These are phyloP conservation scores for Progne subis DNA, from an alignment of 2,113 vertebrate species.

Conservation along the genomic window DNA sequence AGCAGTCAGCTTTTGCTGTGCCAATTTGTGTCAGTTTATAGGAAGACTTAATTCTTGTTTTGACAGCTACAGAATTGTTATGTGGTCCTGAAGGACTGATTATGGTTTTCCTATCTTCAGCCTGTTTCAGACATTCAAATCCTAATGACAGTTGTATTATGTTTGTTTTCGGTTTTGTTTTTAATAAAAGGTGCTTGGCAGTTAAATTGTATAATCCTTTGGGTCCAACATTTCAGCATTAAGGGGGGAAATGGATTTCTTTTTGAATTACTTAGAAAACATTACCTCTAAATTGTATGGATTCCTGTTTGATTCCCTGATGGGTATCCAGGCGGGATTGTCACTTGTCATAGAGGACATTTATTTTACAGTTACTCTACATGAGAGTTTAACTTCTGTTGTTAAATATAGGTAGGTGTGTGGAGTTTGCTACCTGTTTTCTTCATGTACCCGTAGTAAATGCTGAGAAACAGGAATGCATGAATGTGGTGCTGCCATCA, in stretches of 20 bases:
- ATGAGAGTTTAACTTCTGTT: neutral
- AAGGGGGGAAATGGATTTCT: neutral
- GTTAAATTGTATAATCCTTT: neutral
- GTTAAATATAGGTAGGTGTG: neutral
- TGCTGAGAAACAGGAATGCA: neutral
- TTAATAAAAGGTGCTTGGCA: neutral
- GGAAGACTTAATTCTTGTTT: constrained; percentile 53
- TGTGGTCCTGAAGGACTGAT: constrained; percentile 44
- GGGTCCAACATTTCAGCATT: neutral
- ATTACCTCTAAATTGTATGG: neutral
- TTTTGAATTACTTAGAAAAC: neutral
- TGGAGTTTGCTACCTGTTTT: neutral
- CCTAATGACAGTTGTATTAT: neutral
- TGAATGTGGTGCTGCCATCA: rapidly evolving
- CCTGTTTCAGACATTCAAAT: constrained; percentile 16
- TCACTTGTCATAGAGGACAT: neutral
- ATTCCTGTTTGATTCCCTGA: neutral
- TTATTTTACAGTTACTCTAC: neutral
- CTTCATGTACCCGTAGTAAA: neutral
- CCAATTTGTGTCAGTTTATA: neutral
- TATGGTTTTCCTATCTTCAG: constrained; percentile 10
- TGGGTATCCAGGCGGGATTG: neutral
- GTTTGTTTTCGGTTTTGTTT: constrained; percentile 9
- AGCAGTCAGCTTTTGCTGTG: neutral
- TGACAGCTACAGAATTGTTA: constrained; percentile 32